phyloP scores from a whole-genome alignment of 2,797 vertebrate genomes.

The Neosilurus mollespiculum region DNA sequence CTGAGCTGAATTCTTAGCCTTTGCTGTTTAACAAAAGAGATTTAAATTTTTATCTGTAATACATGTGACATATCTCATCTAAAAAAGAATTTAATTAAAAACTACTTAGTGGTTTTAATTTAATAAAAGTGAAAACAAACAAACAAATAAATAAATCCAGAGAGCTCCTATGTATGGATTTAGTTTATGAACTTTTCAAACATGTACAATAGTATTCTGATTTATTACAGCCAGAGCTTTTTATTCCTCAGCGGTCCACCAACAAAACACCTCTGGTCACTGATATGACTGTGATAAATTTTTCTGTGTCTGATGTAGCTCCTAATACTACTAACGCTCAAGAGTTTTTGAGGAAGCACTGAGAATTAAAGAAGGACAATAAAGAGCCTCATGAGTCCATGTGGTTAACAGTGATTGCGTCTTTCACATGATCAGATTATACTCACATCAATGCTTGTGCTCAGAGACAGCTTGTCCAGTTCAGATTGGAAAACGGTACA shows the following conservation, averaged over 20 bases:
- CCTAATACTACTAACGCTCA: neutral
- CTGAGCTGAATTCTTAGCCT: neutral
- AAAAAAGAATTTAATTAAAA: neutral
- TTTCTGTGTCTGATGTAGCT: neutral
- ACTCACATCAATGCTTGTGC: conserved; percentile 62
- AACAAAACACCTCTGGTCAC: neutral
- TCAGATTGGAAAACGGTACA: conserved; percentile 13
- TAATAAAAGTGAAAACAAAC: no score
- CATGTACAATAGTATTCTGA: no score
- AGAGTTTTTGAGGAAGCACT: conserved; percentile 17
- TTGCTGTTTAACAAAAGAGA: neutral
- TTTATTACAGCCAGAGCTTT: neutral
- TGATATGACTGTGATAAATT: neutral
- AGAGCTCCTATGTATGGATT: neutral
- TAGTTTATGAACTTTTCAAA: neutral
- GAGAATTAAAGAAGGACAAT: conserved; percentile 16
- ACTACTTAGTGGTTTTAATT: neutral
- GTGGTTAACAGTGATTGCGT: conserved; percentile 15
- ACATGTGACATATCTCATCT: no score
- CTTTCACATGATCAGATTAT: conserved; percentile 36
- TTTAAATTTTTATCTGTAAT: neutral
- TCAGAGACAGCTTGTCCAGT: conserved; percentile 52
- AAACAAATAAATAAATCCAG: no score
- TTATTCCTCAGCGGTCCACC: neutral
- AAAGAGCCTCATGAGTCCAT: conserved; percentile 13